Evolutionary conservation across 2,888 invertebrate species (phyloP).

Genomic region (Adineta ricciae): DNA sequence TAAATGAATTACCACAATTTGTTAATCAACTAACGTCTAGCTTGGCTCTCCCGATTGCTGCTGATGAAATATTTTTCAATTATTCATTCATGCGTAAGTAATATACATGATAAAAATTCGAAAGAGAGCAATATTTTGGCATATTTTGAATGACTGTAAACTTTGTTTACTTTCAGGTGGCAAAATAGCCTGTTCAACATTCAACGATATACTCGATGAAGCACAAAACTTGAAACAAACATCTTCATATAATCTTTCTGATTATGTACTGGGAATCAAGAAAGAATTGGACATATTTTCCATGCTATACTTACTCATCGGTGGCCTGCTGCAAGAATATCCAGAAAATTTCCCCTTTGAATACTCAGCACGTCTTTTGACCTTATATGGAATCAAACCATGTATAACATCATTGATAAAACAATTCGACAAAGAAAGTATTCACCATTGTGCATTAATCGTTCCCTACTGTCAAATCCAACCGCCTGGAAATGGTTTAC

Average conservation of each 20-base stretch:
- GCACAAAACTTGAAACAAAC: not conserved
- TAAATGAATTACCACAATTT: slow-evolving; percentile 28
- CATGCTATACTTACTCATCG: not conserved
- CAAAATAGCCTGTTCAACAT: slow-evolving; percentile 23
- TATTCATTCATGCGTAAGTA: slow-evolving; percentile 28
- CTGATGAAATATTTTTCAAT: slow-evolving; percentile 25
- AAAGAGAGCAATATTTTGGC: too few relatives aligned
- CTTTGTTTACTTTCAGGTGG: not conserved
- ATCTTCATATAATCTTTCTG: not conserved
- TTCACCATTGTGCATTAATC: not conserved
- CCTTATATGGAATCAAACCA: not conserved
- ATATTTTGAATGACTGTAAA: too few relatives aligned
- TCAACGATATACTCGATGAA: not conserved
- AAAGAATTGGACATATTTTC: not conserved
- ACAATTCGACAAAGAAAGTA: not conserved
- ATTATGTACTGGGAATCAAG: not conserved
- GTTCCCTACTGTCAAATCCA: slow-evolving; percentile 21
- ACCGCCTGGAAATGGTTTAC: not conserved
- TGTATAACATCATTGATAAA: slow-evolving; percentile 20
- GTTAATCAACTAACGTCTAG: not conserved
- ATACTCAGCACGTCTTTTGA: not conserved
- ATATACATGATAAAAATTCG: not conserved
- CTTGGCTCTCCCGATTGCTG: slow-evolving; percentile 10
- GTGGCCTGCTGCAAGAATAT: slow-evolving; percentile 17
- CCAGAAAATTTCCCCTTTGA: not conserved